Evolutionary conservation across 2,113 vertebrate species (phyloP), one percentile per base, ranked within the genome.

Genomic region (Thymallus thymallus): DNA sequence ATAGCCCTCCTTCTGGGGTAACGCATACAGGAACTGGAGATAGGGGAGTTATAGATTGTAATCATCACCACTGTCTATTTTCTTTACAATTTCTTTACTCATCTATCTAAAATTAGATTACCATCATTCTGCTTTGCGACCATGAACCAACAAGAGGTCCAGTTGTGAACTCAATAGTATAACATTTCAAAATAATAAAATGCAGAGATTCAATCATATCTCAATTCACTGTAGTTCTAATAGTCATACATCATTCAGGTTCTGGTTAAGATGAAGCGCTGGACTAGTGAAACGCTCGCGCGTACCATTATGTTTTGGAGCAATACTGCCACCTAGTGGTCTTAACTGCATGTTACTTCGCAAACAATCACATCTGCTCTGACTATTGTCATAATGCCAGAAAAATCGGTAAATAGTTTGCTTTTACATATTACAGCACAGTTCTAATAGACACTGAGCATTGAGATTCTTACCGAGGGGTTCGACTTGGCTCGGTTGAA

Each of bases 1-100:
- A 12, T 99, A 99, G 2, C 97, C 97, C 81, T 97, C 95, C 75
- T 91, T 90, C 89, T 95, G 95, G 73, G 98, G 98, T 80, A 99
- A 77, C 18, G 95, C 95, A 74, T 95, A 99, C 0, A 98, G 91
- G 83, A 99, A 99, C 98, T 99, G 82, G 32, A 58, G 29, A 69
- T 4, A 29, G 29, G 14, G n/a, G 45, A 14, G 41, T 61, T 10
- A 20, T 16, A n/a, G 16, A 7, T 48, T 41, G 12, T 6, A 72
- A 48, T 9, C 60, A 73, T 29, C 6, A 16, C 9, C 3, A 30
- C n/a, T 29, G 26, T 64, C 23, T 29, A 26, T 64, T 24, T 12
- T 61, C 60, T n/a, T n/a, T 26, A 62, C 9, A 3, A 12, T 24
- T 30, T 6, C 62, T 64, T 29, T 18, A 30, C 5, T 64, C 2